Base-by-base conservation (phyloP, 2,888 invertebrate species). In the Aleiodes leptofemur region DNA sequence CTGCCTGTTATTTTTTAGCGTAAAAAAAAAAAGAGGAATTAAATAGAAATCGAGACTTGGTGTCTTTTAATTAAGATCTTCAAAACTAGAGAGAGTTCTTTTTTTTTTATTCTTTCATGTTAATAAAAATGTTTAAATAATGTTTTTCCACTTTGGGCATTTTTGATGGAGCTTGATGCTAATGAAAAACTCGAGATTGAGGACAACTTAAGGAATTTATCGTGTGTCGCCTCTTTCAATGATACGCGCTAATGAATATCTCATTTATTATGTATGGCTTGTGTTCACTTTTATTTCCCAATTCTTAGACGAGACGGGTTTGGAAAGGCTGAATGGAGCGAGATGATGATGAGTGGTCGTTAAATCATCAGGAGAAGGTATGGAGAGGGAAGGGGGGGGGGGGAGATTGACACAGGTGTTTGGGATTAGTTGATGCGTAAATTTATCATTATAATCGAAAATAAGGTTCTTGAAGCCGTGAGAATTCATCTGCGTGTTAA, bases 211-310 rank as follows among this genome's bases (percentile, higher is more conserved):
- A 1, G 55, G 55, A 55, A 55, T 55, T 55, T 55, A 55, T 55
- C 11, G 7, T 43, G 34, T 11, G 9, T 43, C 43, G 43, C 43
- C 38, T 38, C 38, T 43, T 43, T 43, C 11, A 3, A 43, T 43
- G 7, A 43, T 7, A 43, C 43, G 9, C 79, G 83, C 83, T 86
- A 86, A 87, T 85, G 85, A 87, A 87, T 83, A 81, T 77, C 82
- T 82, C 82, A 79, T 82, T 81, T 79, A 78, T 76, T 73, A 64
- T 43, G 9, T 43, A 43, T 43, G 0, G 64, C 59, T 23, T 23
- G 23, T 77, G 76, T 77, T 79, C 79, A 73, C 72, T 79, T 80
- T 78, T 79, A 79, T 78, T 77, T 73, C 68, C 76, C 73, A 72
- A 38, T 16, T 57, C 57, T 57, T 53, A 57, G 34, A 55, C 56